phyloP scores from a whole-genome alignment of 53 echinoderm and acorn worm species.

The Antedon mediterranea region DNA sequence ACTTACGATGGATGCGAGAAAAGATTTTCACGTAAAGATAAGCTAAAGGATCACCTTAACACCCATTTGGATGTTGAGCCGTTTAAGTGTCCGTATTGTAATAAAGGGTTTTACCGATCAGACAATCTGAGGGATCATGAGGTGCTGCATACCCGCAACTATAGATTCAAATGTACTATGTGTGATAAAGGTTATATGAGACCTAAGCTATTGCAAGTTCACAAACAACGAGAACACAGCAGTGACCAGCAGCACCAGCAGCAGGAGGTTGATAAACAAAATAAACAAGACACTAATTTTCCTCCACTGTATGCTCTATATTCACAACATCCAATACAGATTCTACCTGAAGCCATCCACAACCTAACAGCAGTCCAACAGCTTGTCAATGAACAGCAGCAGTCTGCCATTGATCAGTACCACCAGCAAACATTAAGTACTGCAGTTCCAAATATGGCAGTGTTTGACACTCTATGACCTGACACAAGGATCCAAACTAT shows the following conservation, averaged over 20 bases:
- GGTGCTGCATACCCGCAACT: slow-evolving; percentile 71
- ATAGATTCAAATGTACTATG: slow-evolving; percentile 48
- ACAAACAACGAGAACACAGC: slow-evolving; percentile 42
- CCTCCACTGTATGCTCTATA: neutral
- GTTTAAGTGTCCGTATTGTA: slow-evolving; percentile 50
- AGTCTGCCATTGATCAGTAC: neutral
- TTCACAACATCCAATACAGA: neutral
- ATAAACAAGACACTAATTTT: neutral
- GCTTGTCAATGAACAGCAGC: slow-evolving; percentile 9
- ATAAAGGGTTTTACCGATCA: slow-evolving; percentile 74
- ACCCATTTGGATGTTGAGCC: slow-evolving; percentile 51
- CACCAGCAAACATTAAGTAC: neutral
- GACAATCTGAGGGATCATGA: slow-evolving; percentile 76
- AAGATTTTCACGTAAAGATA: slow-evolving; percentile 79
- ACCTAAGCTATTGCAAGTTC: slow-evolving; percentile 58
- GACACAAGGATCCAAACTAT: too few relatives aligned
- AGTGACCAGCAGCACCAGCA: neutral
- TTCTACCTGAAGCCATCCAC: neutral
- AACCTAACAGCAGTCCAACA: slow-evolving; percentile 3
- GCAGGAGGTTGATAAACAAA: neutral
- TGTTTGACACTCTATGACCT: neutral
- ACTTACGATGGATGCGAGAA: slow-evolving; percentile 42
- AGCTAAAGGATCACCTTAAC: slow-evolving; percentile 62
- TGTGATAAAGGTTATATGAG: slow-evolving; percentile 82
- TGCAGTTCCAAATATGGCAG: neutral